Percentiles rank a stretch among this genome's conserved stretches.
These are phyloP conservation scores for Porites evermanni DNA, from an alignment of 92 coral and sea anemone genomes.

Conservation along the genomic window DNA sequence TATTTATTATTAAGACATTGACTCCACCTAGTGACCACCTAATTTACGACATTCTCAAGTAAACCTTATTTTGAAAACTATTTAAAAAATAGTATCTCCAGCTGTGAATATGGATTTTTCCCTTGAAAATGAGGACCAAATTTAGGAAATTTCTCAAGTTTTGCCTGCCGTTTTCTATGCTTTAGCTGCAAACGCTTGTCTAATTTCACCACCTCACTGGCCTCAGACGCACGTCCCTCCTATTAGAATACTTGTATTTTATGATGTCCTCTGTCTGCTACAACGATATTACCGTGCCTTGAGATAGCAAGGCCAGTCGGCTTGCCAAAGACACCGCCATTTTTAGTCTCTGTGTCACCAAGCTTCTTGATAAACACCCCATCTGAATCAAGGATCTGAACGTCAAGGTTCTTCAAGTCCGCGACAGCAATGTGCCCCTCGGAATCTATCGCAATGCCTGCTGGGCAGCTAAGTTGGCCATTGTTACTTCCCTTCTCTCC, in stretches of 20 bases:
- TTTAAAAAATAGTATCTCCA: too few relatives aligned
- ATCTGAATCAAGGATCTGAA: slow-evolving; percentile 76
- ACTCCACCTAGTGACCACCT: too few relatives aligned
- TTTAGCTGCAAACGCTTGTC: not conserved
- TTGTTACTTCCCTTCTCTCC: slow-evolving; percentile 78
- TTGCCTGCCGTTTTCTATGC: not conserved
- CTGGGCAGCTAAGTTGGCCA: slow-evolving; percentile 91
- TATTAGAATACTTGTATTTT: slow-evolving; percentile 68
- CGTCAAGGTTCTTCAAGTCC: slow-evolving; percentile 80
- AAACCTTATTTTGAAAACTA: too few relatives aligned
- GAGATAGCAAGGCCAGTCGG: slow-evolving; percentile 85
- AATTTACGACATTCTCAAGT: too few relatives aligned
- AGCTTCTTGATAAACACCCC: slow-evolving; percentile 78
- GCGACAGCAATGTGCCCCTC: slow-evolving; percentile 89
- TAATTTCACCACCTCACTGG: not conserved
- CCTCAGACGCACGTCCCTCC: not conserved
- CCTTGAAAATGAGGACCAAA: too few relatives aligned
- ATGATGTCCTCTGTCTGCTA: slow-evolving; percentile 87
- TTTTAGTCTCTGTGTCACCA: slow-evolving; percentile 68
- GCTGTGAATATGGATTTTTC: too few relatives aligned
- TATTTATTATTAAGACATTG: too few relatives aligned
- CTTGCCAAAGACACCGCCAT: slow-evolving; percentile 66
- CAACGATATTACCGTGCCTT: slow-evolving; percentile 79
- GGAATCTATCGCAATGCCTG: slow-evolving; percentile 89
- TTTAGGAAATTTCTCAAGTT: not conserved